Evolutionary conservation across 2,888 invertebrate species (phyloP), one percentile per base, ranked within the genome.

Genomic region (Amblyjoppa fuscipennis): DNA sequence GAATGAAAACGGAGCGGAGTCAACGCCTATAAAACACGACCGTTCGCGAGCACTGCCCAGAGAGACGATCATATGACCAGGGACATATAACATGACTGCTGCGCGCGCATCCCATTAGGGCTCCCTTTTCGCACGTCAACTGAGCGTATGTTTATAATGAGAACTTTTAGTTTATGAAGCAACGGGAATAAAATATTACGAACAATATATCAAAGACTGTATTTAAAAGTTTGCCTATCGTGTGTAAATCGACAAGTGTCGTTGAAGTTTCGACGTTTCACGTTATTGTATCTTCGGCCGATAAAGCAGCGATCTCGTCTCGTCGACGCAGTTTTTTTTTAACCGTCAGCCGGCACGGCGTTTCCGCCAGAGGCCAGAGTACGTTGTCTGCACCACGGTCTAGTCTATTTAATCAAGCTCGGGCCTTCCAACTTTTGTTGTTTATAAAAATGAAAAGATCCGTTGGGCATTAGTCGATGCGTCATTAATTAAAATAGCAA

Each of bases 21-120:
- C 90, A 92, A 92, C 92, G 92, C 92, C 92, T 92, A 92, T 90
- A 81, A 87, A 90, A 78, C 87, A 89, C 90, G 89, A 88, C 85
- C 87, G 84, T 81, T 87, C 85, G 69, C 78, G 83, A 88, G 85
- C 75, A 89, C 87, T 88, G 88, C 89, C 86, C 90, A 90, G 89
- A 88, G 88, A 61, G 84, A 89, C 84, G 90, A 90, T 92, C 92
- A 91, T 92, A 91, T 92, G 92, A 92, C 91, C 87, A 64, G 34
- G 64, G 64, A 86, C 87, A 86, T 87, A 87, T 87, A 87, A 88
- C 84, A 87, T 88, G 87, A 87, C 86, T 82, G 31, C 51, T 87
- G 88, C 88, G 88, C 84, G 82, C 87, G 89, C 89, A 88, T 51
- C n/a, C 38, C 61, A 13, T 53, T 70, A 61, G 38, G 7, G 20